Percentiles rank a stretch among this genome's conserved stretches.
phyloP scores from a whole-genome alignment of 92 coral and sea anemone species.

The Heliopora coerulea region DNA sequence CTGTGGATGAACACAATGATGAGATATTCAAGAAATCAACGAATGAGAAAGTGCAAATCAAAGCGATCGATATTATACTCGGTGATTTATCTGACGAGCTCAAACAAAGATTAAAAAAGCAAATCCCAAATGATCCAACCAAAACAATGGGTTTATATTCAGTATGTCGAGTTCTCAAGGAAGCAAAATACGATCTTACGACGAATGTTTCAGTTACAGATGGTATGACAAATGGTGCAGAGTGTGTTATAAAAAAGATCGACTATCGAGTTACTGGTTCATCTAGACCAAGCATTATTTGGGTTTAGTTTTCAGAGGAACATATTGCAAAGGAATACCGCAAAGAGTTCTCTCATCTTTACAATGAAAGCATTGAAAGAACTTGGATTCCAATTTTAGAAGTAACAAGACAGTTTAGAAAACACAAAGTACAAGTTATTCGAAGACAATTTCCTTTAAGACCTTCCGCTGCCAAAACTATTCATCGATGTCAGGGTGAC shows the following conservation, averaged over 20 bases:
- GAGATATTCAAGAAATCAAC: constrained; percentile 5
- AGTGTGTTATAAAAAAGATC: constrained; percentile 56
- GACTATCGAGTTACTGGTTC: constrained; percentile 52
- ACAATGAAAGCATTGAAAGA: constrained; percentile 25
- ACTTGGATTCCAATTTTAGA: constrained; percentile 57
- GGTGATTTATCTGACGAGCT: constrained; percentile 59
- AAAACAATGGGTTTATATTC: constrained; percentile 62
- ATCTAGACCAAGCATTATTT: constrained; percentile 62
- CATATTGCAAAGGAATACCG: constrained; percentile 36
- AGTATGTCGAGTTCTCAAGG: constrained; percentile 38
- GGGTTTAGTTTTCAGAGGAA: constrained; percentile 52
- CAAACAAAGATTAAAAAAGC: constrained; percentile 45
- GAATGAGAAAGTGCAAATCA: constrained; percentile 31
- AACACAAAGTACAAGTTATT: constrained; percentile 47
- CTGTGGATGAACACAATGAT: constrained; percentile 38
- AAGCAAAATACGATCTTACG: constrained; percentile 60
- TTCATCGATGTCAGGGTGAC: constrained; percentile 59
- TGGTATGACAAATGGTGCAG: constrained; percentile 63
- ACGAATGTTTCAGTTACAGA: constrained; percentile 54
- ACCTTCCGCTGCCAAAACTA: constrained; percentile 57
- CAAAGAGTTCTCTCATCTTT: constrained; percentile 32
- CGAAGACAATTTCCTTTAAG: constrained; percentile 55
- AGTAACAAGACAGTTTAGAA: constrained; percentile 47
- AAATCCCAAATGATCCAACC: constrained; percentile 60
- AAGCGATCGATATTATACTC: constrained; percentile 52